phyloP scores from a whole-genome alignment of 2,888 invertebrate genomes.

The Aricia artaxerxes region DNA sequence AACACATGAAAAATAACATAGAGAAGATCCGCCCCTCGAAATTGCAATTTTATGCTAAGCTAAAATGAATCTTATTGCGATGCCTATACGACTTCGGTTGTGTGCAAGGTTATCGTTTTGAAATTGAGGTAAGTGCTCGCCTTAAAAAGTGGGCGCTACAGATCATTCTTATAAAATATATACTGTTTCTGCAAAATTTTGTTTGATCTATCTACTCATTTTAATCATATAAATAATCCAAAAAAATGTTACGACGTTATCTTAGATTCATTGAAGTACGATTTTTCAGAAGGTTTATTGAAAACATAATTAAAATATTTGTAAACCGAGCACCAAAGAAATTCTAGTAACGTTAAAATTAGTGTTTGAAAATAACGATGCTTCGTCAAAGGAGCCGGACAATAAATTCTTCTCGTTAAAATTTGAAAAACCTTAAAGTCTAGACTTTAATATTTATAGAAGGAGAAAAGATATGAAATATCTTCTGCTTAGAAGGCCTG shows the following conservation, averaged over 20 bases:
- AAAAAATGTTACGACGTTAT: background rate
- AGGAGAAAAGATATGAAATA: background rate
- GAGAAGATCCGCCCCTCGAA: no score
- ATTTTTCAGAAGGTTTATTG: background rate
- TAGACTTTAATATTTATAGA: background rate
- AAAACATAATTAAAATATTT: background rate
- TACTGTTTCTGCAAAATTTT: no score
- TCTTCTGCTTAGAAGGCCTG: background rate
- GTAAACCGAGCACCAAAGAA: constrained; percentile 6
- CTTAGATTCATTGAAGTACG: background rate
- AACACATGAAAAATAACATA: no score
- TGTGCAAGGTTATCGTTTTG: no score
- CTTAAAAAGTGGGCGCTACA: no score
- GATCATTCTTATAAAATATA: no score
- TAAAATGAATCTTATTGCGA: no score
- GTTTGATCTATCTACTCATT: no score
- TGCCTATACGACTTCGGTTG: no score
- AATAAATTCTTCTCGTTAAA: constrained; percentile 4
- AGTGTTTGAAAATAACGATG: constrained; percentile 16
- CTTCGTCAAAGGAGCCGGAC: background rate
- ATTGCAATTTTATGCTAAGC: no score
- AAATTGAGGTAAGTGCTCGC: no score
- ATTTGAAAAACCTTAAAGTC: background rate
- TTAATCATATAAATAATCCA: no score
- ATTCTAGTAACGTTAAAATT: background rate